These are phyloP conservation scores for Tachina grossa DNA, from an alignment of 2,888 invertebrate genomes.

Conservation along the genomic window DNA sequence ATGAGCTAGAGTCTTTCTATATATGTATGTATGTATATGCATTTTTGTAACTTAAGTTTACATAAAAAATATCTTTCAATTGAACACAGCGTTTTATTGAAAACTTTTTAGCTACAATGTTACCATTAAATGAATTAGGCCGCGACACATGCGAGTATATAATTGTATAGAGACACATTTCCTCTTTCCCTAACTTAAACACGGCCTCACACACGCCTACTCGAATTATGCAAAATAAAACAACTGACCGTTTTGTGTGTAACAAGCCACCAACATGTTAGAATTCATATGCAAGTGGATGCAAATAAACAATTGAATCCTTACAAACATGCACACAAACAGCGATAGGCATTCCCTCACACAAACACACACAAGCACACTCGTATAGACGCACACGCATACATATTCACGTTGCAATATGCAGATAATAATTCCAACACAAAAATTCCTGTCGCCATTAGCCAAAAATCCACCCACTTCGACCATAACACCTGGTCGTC, in stretches of 20 bases:
- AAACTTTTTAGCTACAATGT: neutral
- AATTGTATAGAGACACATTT: neutral
- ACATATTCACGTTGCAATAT: neutral
- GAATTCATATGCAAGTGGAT: neutral
- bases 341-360: neutral
- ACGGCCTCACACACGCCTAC: constrained; percentile 11
- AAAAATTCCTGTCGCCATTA: constrained; percentile 26
- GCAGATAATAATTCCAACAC: neutral
- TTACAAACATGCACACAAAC: constrained; percentile 1
- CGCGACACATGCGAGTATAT: constrained; percentile 40
- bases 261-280: neutral
- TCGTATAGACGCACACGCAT: constrained; percentile 10
- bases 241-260: constrained; percentile 8
- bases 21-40: too few species aligned
- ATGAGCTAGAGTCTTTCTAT: too few species aligned
- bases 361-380: neutral
- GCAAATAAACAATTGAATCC: constrained; percentile 40
- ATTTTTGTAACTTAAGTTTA: too few species aligned
- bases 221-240: constrained; percentile 9
- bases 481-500: constrained; percentile 66
- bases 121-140: constrained; percentile 55
- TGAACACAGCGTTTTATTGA: too few species aligned
- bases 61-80: too few species aligned
- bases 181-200: neutral
- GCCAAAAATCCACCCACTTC: constrained; percentile 52